Conservation (phyloP, 2,797 vertebrate genomes). For the Calcarius lapponicus region DNA sequence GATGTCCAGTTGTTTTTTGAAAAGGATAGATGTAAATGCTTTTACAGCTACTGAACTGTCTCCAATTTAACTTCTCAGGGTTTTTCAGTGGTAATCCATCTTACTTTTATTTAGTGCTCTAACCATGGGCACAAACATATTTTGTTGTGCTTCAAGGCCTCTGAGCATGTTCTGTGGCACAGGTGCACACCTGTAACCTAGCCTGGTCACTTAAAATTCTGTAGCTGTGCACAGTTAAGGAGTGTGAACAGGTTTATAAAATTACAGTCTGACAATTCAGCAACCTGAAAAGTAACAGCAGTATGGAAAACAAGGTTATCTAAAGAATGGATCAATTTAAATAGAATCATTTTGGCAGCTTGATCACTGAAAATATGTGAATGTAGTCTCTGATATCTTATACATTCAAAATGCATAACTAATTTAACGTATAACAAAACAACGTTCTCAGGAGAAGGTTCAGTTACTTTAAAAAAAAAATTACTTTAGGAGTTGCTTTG, state of each 20-base stretch:
- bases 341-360: neutral
- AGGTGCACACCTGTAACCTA: neutral
- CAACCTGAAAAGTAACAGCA: neutral
- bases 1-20: neutral
- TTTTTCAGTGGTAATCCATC: neutral
- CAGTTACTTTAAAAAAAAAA: neutral
- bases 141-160: neutral
- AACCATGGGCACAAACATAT: neutral
- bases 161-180: neutral
- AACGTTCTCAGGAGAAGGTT: neutral
- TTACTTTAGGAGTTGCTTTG: neutral
- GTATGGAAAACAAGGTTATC: neutral
- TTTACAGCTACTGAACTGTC: neutral
- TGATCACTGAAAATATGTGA: neutral
- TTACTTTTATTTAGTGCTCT: neutral
- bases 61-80: neutral
- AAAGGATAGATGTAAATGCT: neutral
- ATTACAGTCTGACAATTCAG: neutral
- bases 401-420: neutral
- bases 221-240: neutral
- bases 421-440: neutral
- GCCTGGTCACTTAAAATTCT: neutral
- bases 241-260: neutral
- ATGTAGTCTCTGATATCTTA: neutral
- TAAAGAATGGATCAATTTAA: neutral